Conservation (phyloP, 2,113 vertebrate genomes). For the Phrynosoma platyrhinos region DNA sequence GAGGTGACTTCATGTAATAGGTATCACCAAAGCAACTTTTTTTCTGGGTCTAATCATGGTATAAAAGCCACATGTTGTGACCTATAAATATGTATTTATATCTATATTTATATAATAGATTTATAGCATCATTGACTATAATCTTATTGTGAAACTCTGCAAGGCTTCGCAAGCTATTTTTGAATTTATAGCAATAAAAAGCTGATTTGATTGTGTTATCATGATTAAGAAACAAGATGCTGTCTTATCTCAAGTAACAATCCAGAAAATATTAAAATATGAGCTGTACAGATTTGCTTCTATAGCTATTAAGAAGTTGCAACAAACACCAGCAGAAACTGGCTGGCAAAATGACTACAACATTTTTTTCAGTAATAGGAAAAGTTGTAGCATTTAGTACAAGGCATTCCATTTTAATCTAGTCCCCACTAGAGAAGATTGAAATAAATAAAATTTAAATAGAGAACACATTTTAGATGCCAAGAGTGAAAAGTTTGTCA, state of each 20-base stretch:
- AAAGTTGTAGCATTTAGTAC: constrained; percentile 57
- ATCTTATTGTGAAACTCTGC: neutral
- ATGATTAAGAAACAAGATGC: constrained; percentile 45
- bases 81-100: too few species aligned
- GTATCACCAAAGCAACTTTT: too few species aligned
- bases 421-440: constrained; percentile 69
- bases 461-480: constrained; percentile 80
- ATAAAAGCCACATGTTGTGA: too few species aligned
- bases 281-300: constrained; percentile 36
- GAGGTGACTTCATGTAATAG: too few species aligned
- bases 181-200: constrained; percentile 37
- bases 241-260: constrained; percentile 41
- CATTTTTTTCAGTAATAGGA: constrained; percentile 53
- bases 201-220: constrained; percentile 15
- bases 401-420: constrained; percentile 75
- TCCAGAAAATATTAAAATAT: constrained; percentile 26
- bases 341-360: constrained; percentile 56
- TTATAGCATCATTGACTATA: neutral
- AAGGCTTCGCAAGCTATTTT: constrained; percentile 46
- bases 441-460: constrained; percentile 85
- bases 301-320: constrained; percentile 13
- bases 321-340: constrained; percentile 52
- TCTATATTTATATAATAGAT: too few species aligned
- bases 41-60: too few species aligned
- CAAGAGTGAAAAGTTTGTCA: constrained; percentile 80